Base-by-base conservation (phyloP, 2,888 invertebrate genomes). In the Torymus aiolomorphi region DNA sequence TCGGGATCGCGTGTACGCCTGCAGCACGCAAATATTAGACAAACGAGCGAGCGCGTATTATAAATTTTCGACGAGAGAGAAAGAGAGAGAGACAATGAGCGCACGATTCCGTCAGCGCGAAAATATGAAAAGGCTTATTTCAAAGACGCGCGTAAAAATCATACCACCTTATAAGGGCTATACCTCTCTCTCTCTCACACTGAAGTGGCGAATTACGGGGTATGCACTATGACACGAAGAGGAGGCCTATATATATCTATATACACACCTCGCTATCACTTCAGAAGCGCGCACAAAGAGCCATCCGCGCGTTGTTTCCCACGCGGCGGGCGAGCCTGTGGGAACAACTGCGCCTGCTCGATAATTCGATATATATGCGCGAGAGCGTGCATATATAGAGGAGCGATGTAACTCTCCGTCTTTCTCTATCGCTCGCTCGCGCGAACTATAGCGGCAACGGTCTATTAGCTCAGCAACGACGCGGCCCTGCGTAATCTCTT, bases 401-500 rank as follows among this genome's bases (percentile, higher is more conserved):
- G 42, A 42, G 8, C 54, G 61, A 31, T 72, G 71, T 57, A n/a
- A 31, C 20, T 51, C 49, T 24, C 63, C 31, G 8, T 52, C 42
- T 66, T 51, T 61, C 52, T 62, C 63, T 63, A 31, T 63, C 49
- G 14, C 63, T 63, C 63, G 31, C 16, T n/a, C 42, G 31, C 42
- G 14, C 63, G 4, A 20, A 2, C 20, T 16, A 16, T 59, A 59
- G 12, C 59, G 18, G 62, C 24, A 20, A 24, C 10, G 14, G 11
- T 61, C 57, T 12, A 24, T 12, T 24, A 61, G 12, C 12, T 20
- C 24, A 31, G 61, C 18, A 61, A 31, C 42, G 63, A 14, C 62
- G n/a, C 10, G 14, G 77, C 80, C 77, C 84, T 85, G 84, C 84
- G 84, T 84, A 84, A 85, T 83, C 84, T 80, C 76, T 81, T 70